Evolutionary conservation across 2,888 invertebrate genomes (phyloP), one percentile per base, ranked within the genome.

Genomic region (Sthenelais limicola): DNA sequence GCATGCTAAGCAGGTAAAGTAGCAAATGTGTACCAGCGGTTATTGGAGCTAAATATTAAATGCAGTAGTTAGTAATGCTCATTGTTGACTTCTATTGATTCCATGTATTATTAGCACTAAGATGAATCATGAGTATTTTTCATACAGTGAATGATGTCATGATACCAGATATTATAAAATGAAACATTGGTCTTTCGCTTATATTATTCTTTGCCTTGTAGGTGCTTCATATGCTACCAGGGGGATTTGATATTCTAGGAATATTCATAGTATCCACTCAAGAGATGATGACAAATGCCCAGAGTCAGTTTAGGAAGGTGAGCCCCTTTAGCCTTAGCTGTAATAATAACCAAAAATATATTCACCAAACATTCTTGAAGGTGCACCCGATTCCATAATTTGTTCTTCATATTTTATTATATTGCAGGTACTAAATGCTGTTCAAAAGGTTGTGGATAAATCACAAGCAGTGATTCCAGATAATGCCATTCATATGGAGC

Each of bases 191-290:
- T 15, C 30, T 28, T 51, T 18, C 21, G 18, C 12, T 18, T 18
- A 43, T 43, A 43, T 43, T 43, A 43, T 58, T 24, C 12, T 66
- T 38, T 58, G 15, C 21, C 48, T 68, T 79, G 0, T 76, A 91
- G 91, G 91, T 94, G 0, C 93, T 93, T 1, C 91, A 94, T 87
- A 96, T 96, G 95, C 89, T 96, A 75, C 94, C 96, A 38, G 97
- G 96, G 51, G 96, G 96, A 56, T 92, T 96, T 90, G 92, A 92
- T 88, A 93, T 96, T 62, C 90, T 95, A 84, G 96, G 93, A 88
- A 90, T 95, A 80, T 96, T 95, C 87, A 89, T 94, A 35, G 91
- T 92, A 69, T 92, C 86, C 26, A 78, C 84, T 52, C 78, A 84
- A 7, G 81, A 82, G 24, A 81, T 80, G 76, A 80, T 84, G 77